phyloP scores from a whole-genome alignment of 2,113 vertebrate species.

The Nothoprocta pentlandii region DNA sequence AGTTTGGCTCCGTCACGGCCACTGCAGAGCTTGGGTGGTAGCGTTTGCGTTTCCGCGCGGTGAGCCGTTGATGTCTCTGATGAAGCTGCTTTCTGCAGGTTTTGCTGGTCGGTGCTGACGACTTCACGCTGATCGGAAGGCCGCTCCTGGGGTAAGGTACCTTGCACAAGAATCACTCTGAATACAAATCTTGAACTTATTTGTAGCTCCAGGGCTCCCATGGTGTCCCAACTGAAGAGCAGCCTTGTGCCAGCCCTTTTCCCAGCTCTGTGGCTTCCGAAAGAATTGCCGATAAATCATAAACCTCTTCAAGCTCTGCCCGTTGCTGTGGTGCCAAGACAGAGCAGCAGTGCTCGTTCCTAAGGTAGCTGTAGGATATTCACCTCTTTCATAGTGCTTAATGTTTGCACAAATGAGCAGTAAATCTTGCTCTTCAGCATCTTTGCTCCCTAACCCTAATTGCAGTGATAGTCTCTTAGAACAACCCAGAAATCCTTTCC shows the following conservation, averaged over 20 bases:
- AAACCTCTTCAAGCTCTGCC: background rate
- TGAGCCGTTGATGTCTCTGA: background rate
- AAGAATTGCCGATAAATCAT: rapidly evolving
- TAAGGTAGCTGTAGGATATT: background rate
- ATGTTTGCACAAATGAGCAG: background rate
- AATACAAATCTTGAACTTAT: background rate
- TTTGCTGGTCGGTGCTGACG: constrained; percentile 84
- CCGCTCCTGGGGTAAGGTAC: constrained; percentile 86
- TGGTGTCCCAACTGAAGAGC: background rate
- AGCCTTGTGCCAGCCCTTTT: background rate
- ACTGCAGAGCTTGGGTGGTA: background rate
- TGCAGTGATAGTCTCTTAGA: background rate
- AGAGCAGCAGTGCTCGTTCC: background rate
- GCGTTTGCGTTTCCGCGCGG: background rate
- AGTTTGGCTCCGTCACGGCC: background rate
- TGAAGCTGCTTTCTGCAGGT: constrained; percentile 74
- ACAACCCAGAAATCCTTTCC: background rate
- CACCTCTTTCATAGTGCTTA: background rate
- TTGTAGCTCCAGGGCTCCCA: background rate
- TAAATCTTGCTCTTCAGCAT: background rate
- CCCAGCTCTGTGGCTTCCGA: background rate
- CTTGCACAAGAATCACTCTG: background rate
- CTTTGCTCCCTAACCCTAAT: background rate
- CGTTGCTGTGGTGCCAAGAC: background rate
- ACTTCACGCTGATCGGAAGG: constrained; percentile 87